These are phyloP conservation scores for Euschistus heros DNA, from an alignment of 1,140 invertebrate genomes.

Conservation along the genomic window DNA sequence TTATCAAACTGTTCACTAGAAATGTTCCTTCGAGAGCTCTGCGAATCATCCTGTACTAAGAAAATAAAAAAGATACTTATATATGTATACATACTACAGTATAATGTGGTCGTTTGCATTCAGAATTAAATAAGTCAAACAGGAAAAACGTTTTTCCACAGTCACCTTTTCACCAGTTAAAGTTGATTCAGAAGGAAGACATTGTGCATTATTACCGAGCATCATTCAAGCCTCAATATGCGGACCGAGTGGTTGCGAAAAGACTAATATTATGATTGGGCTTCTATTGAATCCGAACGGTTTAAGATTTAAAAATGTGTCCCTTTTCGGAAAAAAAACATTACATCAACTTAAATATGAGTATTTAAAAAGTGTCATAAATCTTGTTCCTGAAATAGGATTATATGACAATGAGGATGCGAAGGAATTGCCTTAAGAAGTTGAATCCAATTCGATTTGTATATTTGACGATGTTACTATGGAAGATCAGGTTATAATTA, in stretches of 20 bases:
- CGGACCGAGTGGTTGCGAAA: constrained; percentile 33
- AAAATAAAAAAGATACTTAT: constrained; percentile 31
- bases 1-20: too few relatives aligned
- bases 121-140: neutral
- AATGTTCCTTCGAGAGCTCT: constrained; percentile 38
- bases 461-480: constrained; percentile 35
- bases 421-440: constrained; percentile 21
- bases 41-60: constrained; percentile 39
- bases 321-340: constrained; percentile 35
- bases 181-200: constrained; percentile 22
- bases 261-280: constrained; percentile 35
- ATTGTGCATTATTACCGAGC: too few relatives aligned
- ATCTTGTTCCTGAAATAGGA: constrained; percentile 28
- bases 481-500: constrained; percentile 22
- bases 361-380: constrained; percentile 31
- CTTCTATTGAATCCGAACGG: constrained; percentile 32
- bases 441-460: constrained; percentile 28
- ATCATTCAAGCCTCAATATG: constrained; percentile 31
- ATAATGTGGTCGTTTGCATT: neutral
- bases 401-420: constrained; percentile 17
- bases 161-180: neutral
- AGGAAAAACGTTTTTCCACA: neutral
- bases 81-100: neutral
- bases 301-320: constrained; percentile 36
- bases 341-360: constrained; percentile 33